Conservation (phyloP, 2,797 vertebrate genomes). For the Corythornis leucogaster region DNA sequence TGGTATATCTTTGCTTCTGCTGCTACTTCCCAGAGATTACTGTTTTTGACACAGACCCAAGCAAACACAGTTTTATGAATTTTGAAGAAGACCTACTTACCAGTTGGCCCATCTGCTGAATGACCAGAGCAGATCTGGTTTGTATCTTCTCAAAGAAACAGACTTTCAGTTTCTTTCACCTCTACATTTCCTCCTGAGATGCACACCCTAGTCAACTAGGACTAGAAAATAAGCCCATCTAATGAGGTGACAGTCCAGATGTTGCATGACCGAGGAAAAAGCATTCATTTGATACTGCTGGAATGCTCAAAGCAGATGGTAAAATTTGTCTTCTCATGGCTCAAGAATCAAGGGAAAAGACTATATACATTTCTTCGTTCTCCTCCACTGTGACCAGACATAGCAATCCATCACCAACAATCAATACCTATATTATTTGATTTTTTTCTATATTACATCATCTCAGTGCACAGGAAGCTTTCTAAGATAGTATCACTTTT, state of each 20-base stretch:
- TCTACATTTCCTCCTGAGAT: neutral
- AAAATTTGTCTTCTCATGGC: neutral
- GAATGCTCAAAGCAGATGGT: neutral
- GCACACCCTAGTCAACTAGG: neutral
- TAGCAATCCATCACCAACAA: neutral
- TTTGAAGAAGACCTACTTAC: neutral
- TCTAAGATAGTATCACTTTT: neutral
- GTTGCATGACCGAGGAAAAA: neutral
- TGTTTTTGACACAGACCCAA: neutral
- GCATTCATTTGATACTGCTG: neutral
- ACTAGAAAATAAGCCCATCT: neutral
- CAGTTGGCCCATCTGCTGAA: neutral
- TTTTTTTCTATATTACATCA: neutral
- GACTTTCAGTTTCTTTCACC: neutral
- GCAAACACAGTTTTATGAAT: neutral
- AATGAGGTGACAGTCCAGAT: neutral
- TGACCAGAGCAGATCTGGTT: neutral
- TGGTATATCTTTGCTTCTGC: neutral
- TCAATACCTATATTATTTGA: neutral
- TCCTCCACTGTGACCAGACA: neutral
- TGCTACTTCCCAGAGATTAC: neutral
- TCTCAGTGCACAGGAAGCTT: neutral
- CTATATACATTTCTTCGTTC: neutral
- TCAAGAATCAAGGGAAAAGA: neutral
- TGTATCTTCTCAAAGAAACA: neutral